These are phyloP conservation scores for Oryctolagus cuniculus DNA, from an alignment of 2,113 vertebrate genomes.

Conservation along the genomic window mOryCun1.1 NC_091433.1:51742501-51743000, in stretches of 20 bases:
- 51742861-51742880: neutral
- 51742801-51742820: neutral
- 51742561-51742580: neutral
- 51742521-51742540: neutral
- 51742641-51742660: neutral
- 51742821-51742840: neutral
- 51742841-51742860: neutral
- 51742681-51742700: neutral
- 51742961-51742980: too few relatives aligned
- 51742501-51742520: neutral
- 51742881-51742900: neutral
- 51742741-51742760: too few relatives aligned
- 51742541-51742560: neutral
- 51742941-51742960: too few relatives aligned
- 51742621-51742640: neutral
- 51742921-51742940: neutral
- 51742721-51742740: neutral
- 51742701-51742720: too few relatives aligned
- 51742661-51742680: neutral
- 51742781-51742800: neutral
- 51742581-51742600: neutral
- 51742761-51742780: rapidly evolving
- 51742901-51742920: neutral
- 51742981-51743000: too few relatives aligned
- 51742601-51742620: neutral